Evolutionary conservation across 2,888 invertebrate species (phyloP).

Genomic region (Drosophila anceps): DNA sequence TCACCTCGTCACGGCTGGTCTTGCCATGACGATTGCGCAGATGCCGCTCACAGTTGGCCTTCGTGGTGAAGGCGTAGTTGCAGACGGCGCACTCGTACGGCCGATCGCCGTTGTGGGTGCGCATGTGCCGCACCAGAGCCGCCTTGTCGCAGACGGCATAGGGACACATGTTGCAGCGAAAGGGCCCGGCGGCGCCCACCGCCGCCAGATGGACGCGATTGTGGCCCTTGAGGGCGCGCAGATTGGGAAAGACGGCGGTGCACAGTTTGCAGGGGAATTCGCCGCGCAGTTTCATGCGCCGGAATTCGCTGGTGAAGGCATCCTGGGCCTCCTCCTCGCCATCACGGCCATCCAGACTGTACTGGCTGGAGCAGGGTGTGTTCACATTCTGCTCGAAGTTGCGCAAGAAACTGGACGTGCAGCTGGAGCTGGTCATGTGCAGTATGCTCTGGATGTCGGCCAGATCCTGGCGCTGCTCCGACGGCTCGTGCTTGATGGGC

Average conservation of each 20-base stretch:
- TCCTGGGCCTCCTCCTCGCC: constrained; percentile 93
- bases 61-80: constrained; percentile 98
- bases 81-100: constrained; percentile 98
- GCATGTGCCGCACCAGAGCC: constrained; percentile 95
- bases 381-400: constrained; percentile 87
- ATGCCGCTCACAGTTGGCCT: constrained; percentile 98
- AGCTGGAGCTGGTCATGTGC: constrained; percentile 89
- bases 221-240: constrained; percentile 95
- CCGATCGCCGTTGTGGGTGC: constrained; percentile 97
- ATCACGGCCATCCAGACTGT: constrained; percentile 79
- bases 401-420: constrained; percentile 88
- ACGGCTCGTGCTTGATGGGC: constrained; percentile 83
- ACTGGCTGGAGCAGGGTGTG: constrained; percentile 84
- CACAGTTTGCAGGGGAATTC: constrained; percentile 97
- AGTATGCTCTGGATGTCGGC: constrained; percentile 95
- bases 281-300: constrained; percentile 95
- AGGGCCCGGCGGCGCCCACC: constrained; percentile 90
- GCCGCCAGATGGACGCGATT: constrained; percentile 94
- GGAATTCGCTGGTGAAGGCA: constrained; percentile 92
- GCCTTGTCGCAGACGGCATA: constrained; percentile 94
- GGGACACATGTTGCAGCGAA: constrained; percentile 96
- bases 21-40: constrained; percentile 96
- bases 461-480: constrained; percentile 90
- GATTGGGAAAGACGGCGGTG: constrained; percentile 93
- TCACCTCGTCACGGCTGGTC: constrained; percentile 94